These are phyloP conservation scores for Pachymerium ferrugineum DNA, from an alignment of 2,888 invertebrate genomes.

Conservation along the genomic window DNA sequence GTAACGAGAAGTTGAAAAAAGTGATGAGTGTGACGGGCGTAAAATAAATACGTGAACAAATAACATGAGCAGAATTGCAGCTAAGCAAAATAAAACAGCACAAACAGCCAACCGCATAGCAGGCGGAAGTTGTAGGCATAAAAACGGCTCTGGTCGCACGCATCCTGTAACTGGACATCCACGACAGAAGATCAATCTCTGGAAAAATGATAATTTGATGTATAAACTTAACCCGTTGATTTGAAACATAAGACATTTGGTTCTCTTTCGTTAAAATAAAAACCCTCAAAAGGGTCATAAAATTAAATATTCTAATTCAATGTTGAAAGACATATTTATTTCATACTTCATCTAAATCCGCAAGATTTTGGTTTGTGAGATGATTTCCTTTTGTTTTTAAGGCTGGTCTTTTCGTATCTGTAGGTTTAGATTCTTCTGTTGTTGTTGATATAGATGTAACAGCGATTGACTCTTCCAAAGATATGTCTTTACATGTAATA, in stretches of 20 bases:
- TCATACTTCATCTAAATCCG: neutral
- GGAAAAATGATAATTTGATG: neutral
- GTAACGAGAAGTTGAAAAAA: neutral
- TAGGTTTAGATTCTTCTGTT: neutral
- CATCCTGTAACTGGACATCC: neutral
- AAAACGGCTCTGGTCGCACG: neutral
- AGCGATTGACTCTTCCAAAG: neutral
- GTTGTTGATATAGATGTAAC: neutral
- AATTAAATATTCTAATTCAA: neutral
- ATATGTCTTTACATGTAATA: neutral
- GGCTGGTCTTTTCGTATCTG: neutral
- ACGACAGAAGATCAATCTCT: neutral
- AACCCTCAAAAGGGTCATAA: too few species aligned
- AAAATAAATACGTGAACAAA: constrained; percentile 28
- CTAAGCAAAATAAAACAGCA: constrained; percentile 29
- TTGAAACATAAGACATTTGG: too few species aligned
- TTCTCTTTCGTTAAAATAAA: too few species aligned
- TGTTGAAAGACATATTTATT: neutral
- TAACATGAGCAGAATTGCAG: constrained; percentile 16
- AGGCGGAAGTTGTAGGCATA: constrained; percentile 18
- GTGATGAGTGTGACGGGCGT: neutral
- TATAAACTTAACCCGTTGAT: too few species aligned
- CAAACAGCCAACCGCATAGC: constrained; percentile 28
- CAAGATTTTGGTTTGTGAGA: neutral
- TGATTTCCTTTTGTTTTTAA: neutral